Evolutionary conservation across 2,888 invertebrate species (phyloP).

Genomic region (Lepidocyrtinus sp.): DNA sequence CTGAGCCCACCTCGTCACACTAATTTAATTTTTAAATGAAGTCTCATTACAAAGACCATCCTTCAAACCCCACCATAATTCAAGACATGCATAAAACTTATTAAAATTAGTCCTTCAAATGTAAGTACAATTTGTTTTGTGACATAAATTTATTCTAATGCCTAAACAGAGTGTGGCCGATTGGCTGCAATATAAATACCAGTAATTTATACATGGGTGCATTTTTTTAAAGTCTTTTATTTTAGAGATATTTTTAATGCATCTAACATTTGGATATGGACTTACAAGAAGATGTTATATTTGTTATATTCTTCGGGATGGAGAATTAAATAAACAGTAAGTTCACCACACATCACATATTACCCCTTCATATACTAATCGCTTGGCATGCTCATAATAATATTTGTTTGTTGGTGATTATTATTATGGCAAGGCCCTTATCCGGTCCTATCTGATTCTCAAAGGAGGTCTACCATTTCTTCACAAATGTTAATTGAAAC

Average conservation of each 20-base stretch:
- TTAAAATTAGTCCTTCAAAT: not conserved
- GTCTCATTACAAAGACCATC: slow-evolving; percentile 37
- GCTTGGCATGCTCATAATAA: slow-evolving; percentile 36
- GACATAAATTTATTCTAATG: slow-evolving; percentile 11
- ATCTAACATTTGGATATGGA: too few relatives aligned
- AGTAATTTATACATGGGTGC: too few relatives aligned
- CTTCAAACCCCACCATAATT: slow-evolving; percentile 1
- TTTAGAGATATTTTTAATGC: too few relatives aligned
- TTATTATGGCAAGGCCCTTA: slow-evolving; percentile 47
- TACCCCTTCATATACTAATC: slow-evolving; percentile 27
- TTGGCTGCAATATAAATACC: too few relatives aligned
- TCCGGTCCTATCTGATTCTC: slow-evolving; percentile 59
- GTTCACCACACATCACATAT: slow-evolving; percentile 25
- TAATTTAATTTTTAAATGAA: slow-evolving; percentile 56
- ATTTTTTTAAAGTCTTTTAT: too few relatives aligned
- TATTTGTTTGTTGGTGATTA: slow-evolving; percentile 44
- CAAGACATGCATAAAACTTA: not conserved
- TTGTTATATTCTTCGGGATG: not conserved
- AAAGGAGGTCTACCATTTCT: slow-evolving; percentile 69
- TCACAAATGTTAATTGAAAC: slow-evolving; percentile 79
- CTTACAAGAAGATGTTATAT: too few relatives aligned
- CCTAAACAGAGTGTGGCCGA: not conserved
- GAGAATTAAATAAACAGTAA: slow-evolving; percentile 10
- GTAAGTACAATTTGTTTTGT: too few relatives aligned
- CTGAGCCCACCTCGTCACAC: slow-evolving; percentile 51